Conservation (phyloP, 2,113 vertebrate genomes). For the Illadopsis cleaveri region DNA sequence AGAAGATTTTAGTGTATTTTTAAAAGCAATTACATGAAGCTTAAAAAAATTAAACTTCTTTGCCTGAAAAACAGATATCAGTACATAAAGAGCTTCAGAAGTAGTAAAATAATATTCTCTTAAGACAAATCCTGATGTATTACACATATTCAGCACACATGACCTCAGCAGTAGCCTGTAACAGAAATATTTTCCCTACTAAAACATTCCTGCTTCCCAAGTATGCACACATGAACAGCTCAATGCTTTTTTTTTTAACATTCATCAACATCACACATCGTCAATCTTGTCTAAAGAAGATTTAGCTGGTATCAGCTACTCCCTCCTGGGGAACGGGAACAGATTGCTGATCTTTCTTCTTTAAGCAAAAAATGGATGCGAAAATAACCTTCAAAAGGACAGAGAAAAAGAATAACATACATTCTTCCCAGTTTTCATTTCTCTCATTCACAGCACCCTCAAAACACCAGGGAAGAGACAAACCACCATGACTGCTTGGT, state of each 20-base stretch:
- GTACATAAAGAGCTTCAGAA: neutral
- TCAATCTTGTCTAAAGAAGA: neutral
- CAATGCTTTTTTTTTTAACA: neutral
- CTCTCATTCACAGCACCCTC: neutral
- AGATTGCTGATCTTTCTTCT: neutral
- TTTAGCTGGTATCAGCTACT: neutral
- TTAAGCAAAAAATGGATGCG: neutral
- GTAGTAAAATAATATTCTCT: neutral
- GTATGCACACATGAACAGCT: neutral
- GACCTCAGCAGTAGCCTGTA: neutral
- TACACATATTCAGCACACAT: neutral
- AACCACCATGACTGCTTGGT: fast-evolving
- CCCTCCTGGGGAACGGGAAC: fast-evolving
- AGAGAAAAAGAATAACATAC: fast-evolving
- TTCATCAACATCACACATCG: neutral
- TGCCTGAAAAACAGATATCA: neutral
- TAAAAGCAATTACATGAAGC: neutral
- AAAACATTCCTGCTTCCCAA: neutral
- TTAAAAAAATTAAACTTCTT: neutral
- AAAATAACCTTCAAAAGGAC: conserved; percentile 8
- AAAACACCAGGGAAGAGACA: neutral
- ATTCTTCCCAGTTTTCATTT: neutral
- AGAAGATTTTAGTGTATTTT: neutral
- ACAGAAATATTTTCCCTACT: neutral
- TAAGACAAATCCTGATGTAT: neutral